Base-by-base conservation (phyloP, 2,797 vertebrate species). In the Rhadinocentrus ornatus region DNA sequence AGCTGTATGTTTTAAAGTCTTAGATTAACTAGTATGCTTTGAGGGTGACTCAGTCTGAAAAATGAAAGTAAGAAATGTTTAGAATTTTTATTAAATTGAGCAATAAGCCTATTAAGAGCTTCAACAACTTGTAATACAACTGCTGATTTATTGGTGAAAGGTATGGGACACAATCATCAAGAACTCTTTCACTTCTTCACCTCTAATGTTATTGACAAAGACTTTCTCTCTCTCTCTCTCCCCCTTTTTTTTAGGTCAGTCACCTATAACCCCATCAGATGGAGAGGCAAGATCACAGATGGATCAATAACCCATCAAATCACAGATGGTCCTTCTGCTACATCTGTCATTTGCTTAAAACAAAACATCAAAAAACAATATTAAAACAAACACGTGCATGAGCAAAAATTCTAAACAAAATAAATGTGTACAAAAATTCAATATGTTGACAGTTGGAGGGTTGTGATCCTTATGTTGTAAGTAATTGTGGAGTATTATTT, bases 241-340 rank as follows among this genome's bases (percentile, higher is more conserved):
- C 6, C 22, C 11, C 24, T 5, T 13, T 26, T 20, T 55, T 55
- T 55, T 48, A 48, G 18, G 87, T 90, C 83, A 87, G 16, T 80
- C 77, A 74, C 63, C 82, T 82, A 85, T 88, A 82, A 91, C 80
- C 87, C 76, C 71, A 69, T 72, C 77, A 87, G 71, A 76, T 61
- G 78, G 74, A 82, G 61, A 77, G 80, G 73, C 59, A 81, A 78
- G 59, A 81, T 59, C 69, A 72, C 86, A 78, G 80, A 83, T 78
- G 78, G 79, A 89, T 85, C 85, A 88, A 41, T 83, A 72, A 80
- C 79, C 66, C 76, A 73, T 73, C 58, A 82, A 59, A 80, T 77
- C 80, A 82, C 87, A 89, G 86, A 86, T 81, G 89, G 83, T 61
- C 68, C 62, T 73, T 76, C 75, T 81, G 80, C 70, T 66, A 58